Evolutionary conservation across 2,113 vertebrate species (phyloP).

Genomic region (Brienomyrus brachyistius): DNA sequence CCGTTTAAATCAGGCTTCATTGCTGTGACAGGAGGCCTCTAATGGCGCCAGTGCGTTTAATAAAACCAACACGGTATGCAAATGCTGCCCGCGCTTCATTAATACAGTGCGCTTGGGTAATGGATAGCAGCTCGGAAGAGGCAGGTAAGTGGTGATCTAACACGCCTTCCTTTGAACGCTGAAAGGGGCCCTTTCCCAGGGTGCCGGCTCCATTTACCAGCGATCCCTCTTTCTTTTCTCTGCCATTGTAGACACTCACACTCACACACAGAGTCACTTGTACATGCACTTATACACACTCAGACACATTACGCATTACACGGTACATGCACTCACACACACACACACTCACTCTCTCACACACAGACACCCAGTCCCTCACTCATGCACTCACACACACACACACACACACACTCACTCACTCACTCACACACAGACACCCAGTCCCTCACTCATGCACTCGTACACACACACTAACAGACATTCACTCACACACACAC

Average conservation of each 20-base stretch:
- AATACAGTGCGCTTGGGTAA: conserved; percentile 12
- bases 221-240: conserved; percentile 31
- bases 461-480: not conserved
- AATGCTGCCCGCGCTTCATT: conserved; percentile 25
- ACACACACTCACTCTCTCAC: not conserved
- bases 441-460: no score
- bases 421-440: no score
- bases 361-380: not conserved
- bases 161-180: conserved; percentile 37
- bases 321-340: not conserved
- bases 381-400: no score
- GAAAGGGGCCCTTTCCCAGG: conserved; percentile 38
- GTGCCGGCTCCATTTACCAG: conserved; percentile 33
- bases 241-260: not conserved
- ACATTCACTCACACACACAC: not conserved
- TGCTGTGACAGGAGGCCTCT: not conserved
- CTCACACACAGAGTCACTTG: not conserved
- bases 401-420: not conserved
- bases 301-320: not conserved
- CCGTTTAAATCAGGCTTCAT: conserved; percentile 7
- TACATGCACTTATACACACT: not conserved
- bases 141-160: conserved; percentile 29
- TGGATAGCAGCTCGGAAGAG: conserved; percentile 3
- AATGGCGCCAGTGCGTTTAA: conserved; percentile 15
- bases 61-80: conserved; percentile 24